Conservation (phyloP, 2,888 invertebrate species). For the Actias luna region DNA sequence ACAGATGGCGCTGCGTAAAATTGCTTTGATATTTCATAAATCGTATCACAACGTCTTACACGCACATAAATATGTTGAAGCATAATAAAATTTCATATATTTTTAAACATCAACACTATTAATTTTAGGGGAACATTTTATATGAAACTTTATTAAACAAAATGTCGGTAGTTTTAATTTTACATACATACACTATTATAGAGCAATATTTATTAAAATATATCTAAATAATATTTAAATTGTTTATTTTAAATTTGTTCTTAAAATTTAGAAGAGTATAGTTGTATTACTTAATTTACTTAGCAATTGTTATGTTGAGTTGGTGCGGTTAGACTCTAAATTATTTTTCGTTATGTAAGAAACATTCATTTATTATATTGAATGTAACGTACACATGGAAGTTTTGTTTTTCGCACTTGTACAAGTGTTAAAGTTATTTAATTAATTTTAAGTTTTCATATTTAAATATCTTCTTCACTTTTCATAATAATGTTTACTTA, state of each 20-base stretch:
- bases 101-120: not conserved
- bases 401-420: not conserved
- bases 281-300: not conserved
- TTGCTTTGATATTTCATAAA: not conserved
- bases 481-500: not conserved
- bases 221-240: not conserved
- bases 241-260: not conserved
- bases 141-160: not conserved
- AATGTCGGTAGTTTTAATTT: not conserved
- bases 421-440: constrained; percentile 2
- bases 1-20: not conserved
- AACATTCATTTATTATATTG: not conserved
- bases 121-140: not conserved
- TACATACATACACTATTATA: not conserved
- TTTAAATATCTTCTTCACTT: not conserved
- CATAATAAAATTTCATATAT: not conserved
- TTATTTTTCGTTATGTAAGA: not conserved
- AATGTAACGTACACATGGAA: not conserved
- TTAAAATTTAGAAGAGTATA: not conserved
- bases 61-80: not conserved
- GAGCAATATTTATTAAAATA: not conserved
- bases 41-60: not conserved
- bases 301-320: not conserved
- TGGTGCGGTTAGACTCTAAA: not conserved
- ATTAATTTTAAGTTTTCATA: constrained; percentile 9